Evolutionary conservation across 2,888 invertebrate genomes (phyloP), one percentile per base, ranked within the genome.

Genomic region (Nebria brevicollis): DNA sequence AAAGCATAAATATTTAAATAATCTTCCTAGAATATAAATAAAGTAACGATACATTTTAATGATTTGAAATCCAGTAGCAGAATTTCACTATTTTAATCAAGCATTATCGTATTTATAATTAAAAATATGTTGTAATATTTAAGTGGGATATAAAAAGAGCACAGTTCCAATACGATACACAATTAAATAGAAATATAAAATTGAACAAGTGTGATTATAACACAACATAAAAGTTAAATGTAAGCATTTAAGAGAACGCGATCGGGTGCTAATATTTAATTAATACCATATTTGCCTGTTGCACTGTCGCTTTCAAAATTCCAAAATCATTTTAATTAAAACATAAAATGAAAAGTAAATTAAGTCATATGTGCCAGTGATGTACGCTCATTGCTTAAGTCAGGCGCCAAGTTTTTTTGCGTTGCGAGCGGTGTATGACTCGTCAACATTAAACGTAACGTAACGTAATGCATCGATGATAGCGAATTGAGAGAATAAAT

Each of bases 311-410:
- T 74, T 78, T 65, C 78, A 25, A 78, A 78, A 78, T 79, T 73
- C 75, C 79, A 74, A 79, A 79, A 73, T 79, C 79, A 75, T 79
- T 78, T 79, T 79, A 79, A 79, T 79, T 79, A 75, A 79, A 79
- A 74, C 79, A 79, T 79, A 79, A 79, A 74, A 79, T 74, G 66
- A 79, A 79, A 74, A 79, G 74, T 74, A 79, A 79, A 79, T 79
- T 79, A 75, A 79, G 79, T 79, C 75, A 79, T 79, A 54, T 79
- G 42, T 74, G 41, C 73, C 66, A 66, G 66, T 79, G 79, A 79
- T 79, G 74, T 66, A 79, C 79, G 68, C 79, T 79, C 41, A 79
- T 79, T 74, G 79, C 79, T 64, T 68, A 79, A 74, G 43, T 43
- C 66, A 65, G 79, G 79, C 79, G 79, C 79, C 79, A 74, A 75